These are phyloP conservation scores for Propithecus coquereli DNA, from an alignment of 2,113 vertebrate species.

Conservation along the genomic window DNA sequence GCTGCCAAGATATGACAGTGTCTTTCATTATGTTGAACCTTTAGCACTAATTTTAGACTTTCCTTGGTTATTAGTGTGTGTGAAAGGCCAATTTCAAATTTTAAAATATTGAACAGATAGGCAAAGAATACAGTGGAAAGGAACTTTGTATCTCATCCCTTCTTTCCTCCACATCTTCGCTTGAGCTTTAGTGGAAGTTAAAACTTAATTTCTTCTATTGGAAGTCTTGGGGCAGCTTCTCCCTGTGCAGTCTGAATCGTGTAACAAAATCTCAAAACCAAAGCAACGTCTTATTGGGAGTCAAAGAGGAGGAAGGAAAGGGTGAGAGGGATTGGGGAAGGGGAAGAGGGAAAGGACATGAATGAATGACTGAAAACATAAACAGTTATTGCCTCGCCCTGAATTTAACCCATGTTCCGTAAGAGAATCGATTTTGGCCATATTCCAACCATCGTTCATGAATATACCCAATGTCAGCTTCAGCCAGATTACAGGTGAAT, in stretches of 20 bases:
- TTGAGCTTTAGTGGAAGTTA: neutral
- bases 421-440: neutral
- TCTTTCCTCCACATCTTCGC: neutral
- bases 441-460: neutral
- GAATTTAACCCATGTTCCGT: neutral
- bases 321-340: too few relatives aligned
- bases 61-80: neutral
- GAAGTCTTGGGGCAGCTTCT: neutral
- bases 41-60: slow-evolving; percentile 1
- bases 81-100: neutral
- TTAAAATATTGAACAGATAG: neutral
- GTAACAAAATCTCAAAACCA: neutral
- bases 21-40: neutral
- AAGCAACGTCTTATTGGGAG: neutral
- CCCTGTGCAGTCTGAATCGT: neutral
- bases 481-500: neutral
- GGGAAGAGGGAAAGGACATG: neutral
- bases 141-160: neutral
- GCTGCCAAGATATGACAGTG: neutral
- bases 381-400: too few relatives aligned
- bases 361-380: neutral
- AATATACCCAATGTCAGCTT: neutral
- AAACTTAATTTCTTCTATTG: neutral
- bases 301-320: neutral
- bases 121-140: neutral